Evolutionary conservation across 2,888 invertebrate genomes (phyloP).

Genomic region (Drosophila helvetica): DNA sequence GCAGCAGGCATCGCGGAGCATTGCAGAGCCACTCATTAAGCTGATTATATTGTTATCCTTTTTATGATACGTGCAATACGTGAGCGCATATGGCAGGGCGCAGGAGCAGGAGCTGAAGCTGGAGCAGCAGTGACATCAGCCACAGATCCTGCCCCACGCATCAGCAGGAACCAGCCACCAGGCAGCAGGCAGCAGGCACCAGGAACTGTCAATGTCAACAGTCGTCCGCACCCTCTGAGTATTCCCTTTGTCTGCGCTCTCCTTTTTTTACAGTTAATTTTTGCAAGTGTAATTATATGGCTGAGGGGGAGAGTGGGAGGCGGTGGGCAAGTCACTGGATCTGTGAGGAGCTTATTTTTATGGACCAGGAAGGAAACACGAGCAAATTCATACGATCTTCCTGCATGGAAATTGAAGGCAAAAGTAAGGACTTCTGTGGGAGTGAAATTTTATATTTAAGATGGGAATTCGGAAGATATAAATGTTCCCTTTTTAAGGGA

Average conservation of each 20-base stretch:
- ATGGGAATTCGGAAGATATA: not conserved
- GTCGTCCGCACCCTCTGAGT: constrained; percentile 31
- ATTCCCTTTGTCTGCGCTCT: constrained; percentile 21
- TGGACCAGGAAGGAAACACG: constrained; percentile 26
- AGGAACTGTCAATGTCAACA: constrained; percentile 55
- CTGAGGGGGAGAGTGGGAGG: not conserved
- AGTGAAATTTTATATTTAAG: not conserved
- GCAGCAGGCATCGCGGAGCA: constrained; percentile 16
- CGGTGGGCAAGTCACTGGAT: constrained; percentile 30
- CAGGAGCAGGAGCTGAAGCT: constrained; percentile 9
- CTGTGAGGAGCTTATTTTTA: constrained; percentile 53
- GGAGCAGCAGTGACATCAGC: constrained; percentile 19
- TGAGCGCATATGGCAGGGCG: constrained; percentile 70
- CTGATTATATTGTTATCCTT: constrained; percentile 83
- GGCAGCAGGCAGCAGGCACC: not conserved
- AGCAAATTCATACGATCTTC: constrained; percentile 41
- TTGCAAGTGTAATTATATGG: constrained; percentile 73
- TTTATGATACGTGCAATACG: constrained; percentile 81
- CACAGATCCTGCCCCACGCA: not conserved
- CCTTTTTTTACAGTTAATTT: constrained; percentile 61
- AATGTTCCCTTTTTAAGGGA: not conserved
- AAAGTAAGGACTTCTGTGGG: not conserved
- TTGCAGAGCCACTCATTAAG: constrained; percentile 80
- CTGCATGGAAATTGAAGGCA: constrained; percentile 3
- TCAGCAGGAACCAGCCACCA: not conserved